These are phyloP conservation scores for Xanthorhoe designata DNA, from an alignment of 2,888 invertebrate species.

Conservation along the genomic window DNA sequence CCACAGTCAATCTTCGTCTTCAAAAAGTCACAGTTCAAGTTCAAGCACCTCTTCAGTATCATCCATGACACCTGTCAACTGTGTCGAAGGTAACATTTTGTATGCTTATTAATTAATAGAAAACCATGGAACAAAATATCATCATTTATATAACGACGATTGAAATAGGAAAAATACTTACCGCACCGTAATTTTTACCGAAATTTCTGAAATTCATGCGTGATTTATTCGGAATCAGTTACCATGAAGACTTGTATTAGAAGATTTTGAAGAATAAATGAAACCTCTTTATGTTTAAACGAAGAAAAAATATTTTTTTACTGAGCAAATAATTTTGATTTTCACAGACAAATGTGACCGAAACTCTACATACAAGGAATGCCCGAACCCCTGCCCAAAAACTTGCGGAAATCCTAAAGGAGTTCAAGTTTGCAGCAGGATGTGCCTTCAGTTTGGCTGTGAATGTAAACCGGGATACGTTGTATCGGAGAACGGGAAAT, in stretches of 20 bases:
- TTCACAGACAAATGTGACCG: conserved; percentile 22
- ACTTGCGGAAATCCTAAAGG: conserved; percentile 45
- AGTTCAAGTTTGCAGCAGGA: conserved; percentile 24
- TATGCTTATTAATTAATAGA: too few species aligned
- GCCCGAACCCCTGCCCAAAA: conserved; percentile 44
- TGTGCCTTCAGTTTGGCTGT: conserved; percentile 44
- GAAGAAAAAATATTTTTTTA: background rate
- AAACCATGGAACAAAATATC: too few species aligned
- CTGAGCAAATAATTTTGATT: background rate
- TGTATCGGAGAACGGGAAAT: conserved; percentile 41
- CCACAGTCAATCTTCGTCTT: conserved; percentile 3
- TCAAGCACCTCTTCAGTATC: conserved; percentile 8
- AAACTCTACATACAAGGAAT: conserved; percentile 34
- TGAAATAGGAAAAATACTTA: too few species aligned
- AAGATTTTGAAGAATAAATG: too few species aligned
- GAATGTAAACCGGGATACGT: conserved; percentile 53
- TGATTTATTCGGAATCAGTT: too few species aligned
- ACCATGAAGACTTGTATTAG: too few species aligned
- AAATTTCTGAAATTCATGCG: too few species aligned
- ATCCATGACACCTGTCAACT: background rate
- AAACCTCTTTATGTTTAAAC: too few species aligned
- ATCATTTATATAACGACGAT: too few species aligned
- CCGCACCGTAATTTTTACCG: too few species aligned
- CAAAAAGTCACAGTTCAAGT: background rate
- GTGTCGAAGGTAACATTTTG: background rate